Evolutionary conservation across 1,140 invertebrate genomes (phyloP).

Genomic region (Trachelipus rathkii): DNA sequence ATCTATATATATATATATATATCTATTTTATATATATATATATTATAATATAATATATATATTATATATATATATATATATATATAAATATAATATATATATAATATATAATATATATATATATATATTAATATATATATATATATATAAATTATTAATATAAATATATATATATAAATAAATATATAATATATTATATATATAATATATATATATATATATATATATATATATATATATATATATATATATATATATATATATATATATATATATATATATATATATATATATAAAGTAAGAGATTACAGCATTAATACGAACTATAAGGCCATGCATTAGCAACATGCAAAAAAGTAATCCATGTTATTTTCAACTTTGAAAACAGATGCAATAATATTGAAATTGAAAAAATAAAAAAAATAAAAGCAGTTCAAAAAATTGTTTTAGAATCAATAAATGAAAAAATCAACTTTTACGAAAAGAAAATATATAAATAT

Average conservation of each 20-base stretch:
- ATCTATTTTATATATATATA: no score
- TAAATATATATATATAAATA: background rate
- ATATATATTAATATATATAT: background rate
- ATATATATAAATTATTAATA: background rate
- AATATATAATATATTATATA: slow-evolving; percentile 5
- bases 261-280: slow-evolving; percentile 14
- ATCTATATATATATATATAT: no score
- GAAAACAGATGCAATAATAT: no score
- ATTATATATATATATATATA: slow-evolving; percentile 5
- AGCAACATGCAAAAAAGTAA: no score
- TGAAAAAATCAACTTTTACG: no score
- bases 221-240: slow-evolving; percentile 14
- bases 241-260: slow-evolving; percentile 15
- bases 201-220: slow-evolving; percentile 10
- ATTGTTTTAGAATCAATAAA: no score
- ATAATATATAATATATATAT: slow-evolving; percentile 5
- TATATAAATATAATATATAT: slow-evolving; percentile 1
- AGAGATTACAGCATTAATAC: no score
- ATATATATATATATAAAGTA: background rate
- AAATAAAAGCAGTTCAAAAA: no score
- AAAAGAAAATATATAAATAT: no score
- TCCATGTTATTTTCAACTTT: no score
- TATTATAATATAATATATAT: slow-evolving; percentile 6
- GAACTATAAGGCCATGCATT: no score
- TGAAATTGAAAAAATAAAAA: no score